Evolutionary conservation across 2,797 vertebrate genomes (phyloP).

Genomic region (Morus bassanus): DNA sequence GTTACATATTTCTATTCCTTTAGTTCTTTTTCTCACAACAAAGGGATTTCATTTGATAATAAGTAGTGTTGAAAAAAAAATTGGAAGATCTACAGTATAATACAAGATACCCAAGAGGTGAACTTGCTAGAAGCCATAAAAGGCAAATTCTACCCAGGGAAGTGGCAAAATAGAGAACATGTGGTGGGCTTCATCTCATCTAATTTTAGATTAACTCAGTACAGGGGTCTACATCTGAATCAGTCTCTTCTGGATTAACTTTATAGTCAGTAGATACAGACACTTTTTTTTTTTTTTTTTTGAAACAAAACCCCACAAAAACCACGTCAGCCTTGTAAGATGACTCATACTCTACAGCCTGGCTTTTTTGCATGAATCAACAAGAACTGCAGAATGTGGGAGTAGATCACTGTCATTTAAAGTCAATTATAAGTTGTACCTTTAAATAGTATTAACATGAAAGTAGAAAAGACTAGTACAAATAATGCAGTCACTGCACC

Average conservation of each 20-base stretch:
- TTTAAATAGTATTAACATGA: background rate
- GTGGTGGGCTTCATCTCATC: background rate
- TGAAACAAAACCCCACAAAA: background rate
- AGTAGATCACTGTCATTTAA: background rate
- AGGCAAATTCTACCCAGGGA: background rate
- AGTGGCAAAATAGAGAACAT: background rate
- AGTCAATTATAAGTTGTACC: background rate
- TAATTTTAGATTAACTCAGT: background rate
- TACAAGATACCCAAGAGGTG: background rate
- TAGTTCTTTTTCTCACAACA: background rate
- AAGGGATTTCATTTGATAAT: background rate
- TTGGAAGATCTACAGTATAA: background rate
- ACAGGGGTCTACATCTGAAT: background rate
- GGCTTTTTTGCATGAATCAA: background rate
- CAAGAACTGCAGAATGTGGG: background rate
- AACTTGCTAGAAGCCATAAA: background rate
- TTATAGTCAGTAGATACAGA: no score
- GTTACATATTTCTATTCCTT: background rate
- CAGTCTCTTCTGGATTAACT: background rate
- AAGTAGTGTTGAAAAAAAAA: background rate
- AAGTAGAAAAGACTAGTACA: background rate
- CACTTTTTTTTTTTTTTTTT: no score
- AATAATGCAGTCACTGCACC: background rate
- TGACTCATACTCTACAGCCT: background rate
- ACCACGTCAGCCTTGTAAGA: fast-evolving